Conservation (phyloP, 2,113 vertebrate genomes). For the Saccopteryx bilineata region DNA sequence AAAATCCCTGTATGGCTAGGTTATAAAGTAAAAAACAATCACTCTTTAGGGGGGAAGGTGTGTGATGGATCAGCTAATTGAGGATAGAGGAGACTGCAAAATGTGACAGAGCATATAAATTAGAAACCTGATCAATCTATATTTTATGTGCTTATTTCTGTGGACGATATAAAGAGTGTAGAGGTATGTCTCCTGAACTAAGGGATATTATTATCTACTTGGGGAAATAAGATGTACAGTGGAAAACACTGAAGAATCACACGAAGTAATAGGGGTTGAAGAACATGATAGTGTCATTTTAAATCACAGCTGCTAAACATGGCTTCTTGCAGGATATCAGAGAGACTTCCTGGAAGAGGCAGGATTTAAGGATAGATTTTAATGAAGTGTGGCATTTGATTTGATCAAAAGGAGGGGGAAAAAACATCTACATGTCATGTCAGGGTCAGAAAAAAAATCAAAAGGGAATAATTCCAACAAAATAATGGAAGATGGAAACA, state of each 20-base stretch:
- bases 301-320: neutral
- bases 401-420: neutral
- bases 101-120: neutral
- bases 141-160: neutral
- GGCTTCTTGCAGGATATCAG: rapidly evolving
- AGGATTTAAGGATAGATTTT: neutral
- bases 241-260: neutral
- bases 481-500: neutral
- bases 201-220: neutral
- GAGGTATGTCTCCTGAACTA: neutral
- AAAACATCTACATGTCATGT: neutral
- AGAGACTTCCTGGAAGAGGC: neutral
- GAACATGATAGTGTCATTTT: neutral
- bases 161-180: neutral
- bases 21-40: neutral
- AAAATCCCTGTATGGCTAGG: neutral
- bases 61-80: neutral
- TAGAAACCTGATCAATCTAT: neutral
- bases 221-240: neutral
- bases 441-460: neutral
- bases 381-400: neutral
- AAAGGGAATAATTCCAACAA: constrained; percentile 2
- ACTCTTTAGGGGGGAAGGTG: neutral
- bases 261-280: neutral
- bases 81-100: neutral